Conservation (phyloP, 2,888 invertebrate species). For the Acrocyrtus sp. region DNA sequence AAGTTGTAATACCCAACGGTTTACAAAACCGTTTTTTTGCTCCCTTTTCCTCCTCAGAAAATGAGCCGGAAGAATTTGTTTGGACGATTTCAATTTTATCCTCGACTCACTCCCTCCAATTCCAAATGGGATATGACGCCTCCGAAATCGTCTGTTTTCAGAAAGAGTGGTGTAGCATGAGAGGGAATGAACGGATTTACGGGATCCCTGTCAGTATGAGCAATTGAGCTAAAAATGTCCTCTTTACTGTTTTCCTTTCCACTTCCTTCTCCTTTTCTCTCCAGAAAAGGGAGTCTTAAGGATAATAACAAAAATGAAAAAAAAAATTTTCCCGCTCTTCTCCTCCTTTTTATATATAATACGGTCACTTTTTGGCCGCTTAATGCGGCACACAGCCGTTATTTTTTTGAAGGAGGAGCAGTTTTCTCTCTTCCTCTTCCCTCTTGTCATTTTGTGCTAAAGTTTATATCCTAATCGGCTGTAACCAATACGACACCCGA, state of each 20-base stretch:
- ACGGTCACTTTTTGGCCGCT: slow-evolving; percentile 48
- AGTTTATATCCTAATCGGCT: too few relatives aligned
- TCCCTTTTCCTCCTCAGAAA: too few relatives aligned
- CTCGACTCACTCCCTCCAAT: slow-evolving; percentile 45
- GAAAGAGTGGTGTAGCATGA: too few relatives aligned
- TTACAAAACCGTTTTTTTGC: slow-evolving; percentile 46
- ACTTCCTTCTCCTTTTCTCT: slow-evolving; percentile 17
- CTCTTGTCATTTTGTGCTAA: too few relatives aligned
- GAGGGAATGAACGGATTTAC: slow-evolving; percentile 55
- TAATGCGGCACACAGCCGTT: too few relatives aligned
- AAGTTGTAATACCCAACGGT: slow-evolving; percentile 31
- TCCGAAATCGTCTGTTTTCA: slow-evolving; percentile 42
- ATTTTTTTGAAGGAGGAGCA: too few relatives aligned
- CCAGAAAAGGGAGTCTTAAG: slow-evolving; percentile 34
- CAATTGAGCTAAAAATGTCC: slow-evolving; percentile 56
- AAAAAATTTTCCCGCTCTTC: slow-evolving; percentile 21
- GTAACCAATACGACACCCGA: too few relatives aligned
- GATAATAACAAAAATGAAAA: slow-evolving; percentile 47
- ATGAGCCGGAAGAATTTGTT: slow-evolving; percentile 55
- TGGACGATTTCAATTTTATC: slow-evolving; percentile 55
- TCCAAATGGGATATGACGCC: slow-evolving; percentile 55
- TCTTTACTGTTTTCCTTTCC: slow-evolving; percentile 32
- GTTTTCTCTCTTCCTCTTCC: too few relatives aligned
- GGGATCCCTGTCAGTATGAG: slow-evolving; percentile 54
- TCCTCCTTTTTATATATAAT: slow-evolving; percentile 18